Evolutionary conservation across 2,888 invertebrate species (phyloP).

Genomic region (Leptinotarsa peninsularis): DNA sequence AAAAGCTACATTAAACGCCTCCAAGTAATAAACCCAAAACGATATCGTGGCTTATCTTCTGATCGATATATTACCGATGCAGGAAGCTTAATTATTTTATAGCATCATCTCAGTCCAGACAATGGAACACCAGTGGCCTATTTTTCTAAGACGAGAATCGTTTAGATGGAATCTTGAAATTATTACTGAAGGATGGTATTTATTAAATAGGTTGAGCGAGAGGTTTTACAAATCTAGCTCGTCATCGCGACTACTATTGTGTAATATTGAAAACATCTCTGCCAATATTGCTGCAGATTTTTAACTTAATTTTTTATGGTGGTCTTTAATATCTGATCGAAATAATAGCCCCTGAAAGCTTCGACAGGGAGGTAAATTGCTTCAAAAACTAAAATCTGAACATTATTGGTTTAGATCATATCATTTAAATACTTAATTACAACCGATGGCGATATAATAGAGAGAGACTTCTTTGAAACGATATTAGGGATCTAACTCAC

Average conservation of each 20-base stretch:
- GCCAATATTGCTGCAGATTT: conserved; percentile 30
- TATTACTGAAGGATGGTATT: conserved; percentile 18
- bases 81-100: conserved; percentile 59
- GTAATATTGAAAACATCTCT: conserved; percentile 23
- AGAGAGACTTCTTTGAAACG: conserved; percentile 43
- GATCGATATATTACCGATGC: conserved; percentile 53
- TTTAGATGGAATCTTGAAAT: conserved; percentile 32
- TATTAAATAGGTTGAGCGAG: not conserved
- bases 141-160: conserved; percentile 52
- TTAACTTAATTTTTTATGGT: conserved; percentile 32
- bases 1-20: conserved; percentile 46
- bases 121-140: conserved; percentile 55
- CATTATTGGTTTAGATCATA: conserved; percentile 59
- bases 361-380: conserved; percentile 57
- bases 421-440: conserved; percentile 62
- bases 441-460: conserved; percentile 56
- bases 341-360: conserved; percentile 43
- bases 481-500: conserved; percentile 43
- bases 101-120: conserved; percentile 48
- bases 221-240: conserved; percentile 23
- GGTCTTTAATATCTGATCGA: conserved; percentile 47
- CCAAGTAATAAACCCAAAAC: conserved; percentile 46
- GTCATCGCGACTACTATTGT: conserved; percentile 28
- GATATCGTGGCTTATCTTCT: conserved; percentile 41
- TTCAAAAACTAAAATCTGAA: conserved; percentile 59